Base-by-base conservation (phyloP, 2,113 vertebrate genomes). In the Fukomys damarensis region DNA sequence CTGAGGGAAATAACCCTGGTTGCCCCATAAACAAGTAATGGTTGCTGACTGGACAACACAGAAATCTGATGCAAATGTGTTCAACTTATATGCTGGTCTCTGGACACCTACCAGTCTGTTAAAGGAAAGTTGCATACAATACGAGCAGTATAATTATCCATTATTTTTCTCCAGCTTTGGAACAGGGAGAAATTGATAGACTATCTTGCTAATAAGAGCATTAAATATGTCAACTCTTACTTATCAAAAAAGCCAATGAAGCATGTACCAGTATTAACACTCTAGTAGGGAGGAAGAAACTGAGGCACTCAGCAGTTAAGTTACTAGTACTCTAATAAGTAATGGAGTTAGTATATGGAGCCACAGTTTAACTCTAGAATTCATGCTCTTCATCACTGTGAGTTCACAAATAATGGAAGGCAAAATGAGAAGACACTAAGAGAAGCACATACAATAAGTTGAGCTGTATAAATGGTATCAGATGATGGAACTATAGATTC, bases 261-360 rank as follows among this genome's bases (percentile, higher is more conserved):
- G 46, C 43, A 65, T 20, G 26, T 46, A 22, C 20, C 13, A 66
- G 46, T 52, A 72, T 61, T 52, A 32, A 43, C 11, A 46, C 76
- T n/a, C 38, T 30, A 77, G 77, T 43, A 89, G 16, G 72, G 54
- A 82, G 41, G n/a, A 89, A 38, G 43, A 91, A 79, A 46, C 0
- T 17, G 54, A 92, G 35, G 22, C 17, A n/a, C 12, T 10, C 13
- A 41, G 28, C 52, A 10, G 17, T 86, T 87, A 72, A 80, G 76
- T 38, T 80, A 54, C 22, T 35, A 46, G 1, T 8, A 83, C 7
- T 54, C 3, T 86, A 89, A 9, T 38, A 82, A 81, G 76, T 20
- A 82, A 93, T 4, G 79, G 61, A 72, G 72, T 38, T 74, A 28
- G 20, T 80, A 13, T 93, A 49, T 76, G 89, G 91, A 94, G 70